Percentiles rank a stretch among this genome's conserved stretches.
Evolutionary conservation across 2,113 vertebrate species (phyloP).

Genomic region (Sitta europaea): DNA sequence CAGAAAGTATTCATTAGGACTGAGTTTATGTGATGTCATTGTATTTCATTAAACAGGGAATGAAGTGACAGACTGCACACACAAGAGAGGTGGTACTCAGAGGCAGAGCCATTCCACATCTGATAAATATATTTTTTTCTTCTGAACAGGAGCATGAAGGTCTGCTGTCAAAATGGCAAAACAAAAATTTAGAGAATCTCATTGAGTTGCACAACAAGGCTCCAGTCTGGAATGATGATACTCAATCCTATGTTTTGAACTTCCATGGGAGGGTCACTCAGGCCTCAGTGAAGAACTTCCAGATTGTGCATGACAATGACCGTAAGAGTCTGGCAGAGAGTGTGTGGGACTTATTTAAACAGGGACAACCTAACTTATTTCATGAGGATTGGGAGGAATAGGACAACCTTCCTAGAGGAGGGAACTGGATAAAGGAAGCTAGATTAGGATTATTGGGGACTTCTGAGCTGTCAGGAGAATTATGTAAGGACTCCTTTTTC

Average conservation of each 20-base stretch:
- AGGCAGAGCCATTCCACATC: neutral
- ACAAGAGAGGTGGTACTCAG: neutral
- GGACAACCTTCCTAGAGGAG: neutral
- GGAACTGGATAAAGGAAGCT: neutral
- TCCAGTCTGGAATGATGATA: slow-evolving; percentile 96
- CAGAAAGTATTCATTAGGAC: neutral
- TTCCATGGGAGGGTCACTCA: slow-evolving; percentile 96
- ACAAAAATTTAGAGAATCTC: slow-evolving; percentile 84
- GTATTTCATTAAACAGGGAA: neutral
- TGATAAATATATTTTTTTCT: neutral
- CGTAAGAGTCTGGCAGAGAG: slow-evolving; percentile 74
- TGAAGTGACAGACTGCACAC: neutral
- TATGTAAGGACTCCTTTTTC: neutral
- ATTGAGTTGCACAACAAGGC: slow-evolving; percentile 97
- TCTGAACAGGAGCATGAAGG: slow-evolving; percentile 85
- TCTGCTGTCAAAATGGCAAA: slow-evolving; percentile 90
- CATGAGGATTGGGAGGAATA: neutral
- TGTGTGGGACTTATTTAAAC: neutral
- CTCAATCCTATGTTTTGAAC: slow-evolving; percentile 94
- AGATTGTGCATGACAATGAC: slow-evolving; percentile 95
- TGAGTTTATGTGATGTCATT: neutral
- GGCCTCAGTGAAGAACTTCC: slow-evolving; percentile 97
- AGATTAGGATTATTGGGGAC: neutral
- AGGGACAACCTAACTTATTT: neutral
- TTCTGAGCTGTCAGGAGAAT: neutral